Evolutionary conservation across 2,888 invertebrate species (phyloP).

Genomic region (Acanthosoma haemorrhoidale): DNA sequence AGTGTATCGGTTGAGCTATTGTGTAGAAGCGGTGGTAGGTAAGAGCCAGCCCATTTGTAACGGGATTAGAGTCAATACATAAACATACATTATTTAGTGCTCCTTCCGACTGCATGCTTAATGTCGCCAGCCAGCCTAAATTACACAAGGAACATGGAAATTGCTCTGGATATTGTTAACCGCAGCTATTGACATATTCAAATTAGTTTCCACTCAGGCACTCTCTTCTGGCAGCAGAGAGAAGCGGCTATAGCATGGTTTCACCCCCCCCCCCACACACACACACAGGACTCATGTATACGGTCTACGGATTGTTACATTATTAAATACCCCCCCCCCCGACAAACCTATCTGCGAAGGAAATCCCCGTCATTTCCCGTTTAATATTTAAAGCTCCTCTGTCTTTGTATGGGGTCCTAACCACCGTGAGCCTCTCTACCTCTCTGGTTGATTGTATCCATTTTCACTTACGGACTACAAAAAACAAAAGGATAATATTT

Average conservation of each 20-base stretch:
- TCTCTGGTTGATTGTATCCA: too few relatives aligned
- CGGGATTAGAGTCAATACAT: conserved; percentile 23
- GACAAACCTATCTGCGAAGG: not conserved
- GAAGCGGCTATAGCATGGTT: not conserved
- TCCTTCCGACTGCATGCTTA: conserved; percentile 27
- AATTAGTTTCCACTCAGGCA: conserved; percentile 27
- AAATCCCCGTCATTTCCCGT: conserved; percentile 21
- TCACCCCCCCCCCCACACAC: not conserved
- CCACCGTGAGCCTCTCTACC: not conserved
- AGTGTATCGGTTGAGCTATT: conserved; percentile 14
- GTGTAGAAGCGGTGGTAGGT: not conserved
- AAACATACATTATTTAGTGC: conserved; percentile 19
- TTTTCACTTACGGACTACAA: too few relatives aligned
- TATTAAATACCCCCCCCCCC: conserved; percentile 4
- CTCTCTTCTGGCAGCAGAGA: not conserved
- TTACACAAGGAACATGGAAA: conserved; percentile 35
- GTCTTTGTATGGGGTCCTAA: not conserved
- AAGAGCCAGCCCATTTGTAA: conserved; percentile 15
- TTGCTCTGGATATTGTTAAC: conserved; percentile 38
- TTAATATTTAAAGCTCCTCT: conserved; percentile 2
- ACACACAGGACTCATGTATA: not conserved
- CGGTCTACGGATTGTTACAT: not conserved
- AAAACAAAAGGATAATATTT: too few relatives aligned
- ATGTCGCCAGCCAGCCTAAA: conserved; percentile 32
- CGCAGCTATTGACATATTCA: conserved; percentile 38